Evolutionary conservation across 2,113 vertebrate species (phyloP).

Genomic region (Onychorhynchus coronatus): DNA sequence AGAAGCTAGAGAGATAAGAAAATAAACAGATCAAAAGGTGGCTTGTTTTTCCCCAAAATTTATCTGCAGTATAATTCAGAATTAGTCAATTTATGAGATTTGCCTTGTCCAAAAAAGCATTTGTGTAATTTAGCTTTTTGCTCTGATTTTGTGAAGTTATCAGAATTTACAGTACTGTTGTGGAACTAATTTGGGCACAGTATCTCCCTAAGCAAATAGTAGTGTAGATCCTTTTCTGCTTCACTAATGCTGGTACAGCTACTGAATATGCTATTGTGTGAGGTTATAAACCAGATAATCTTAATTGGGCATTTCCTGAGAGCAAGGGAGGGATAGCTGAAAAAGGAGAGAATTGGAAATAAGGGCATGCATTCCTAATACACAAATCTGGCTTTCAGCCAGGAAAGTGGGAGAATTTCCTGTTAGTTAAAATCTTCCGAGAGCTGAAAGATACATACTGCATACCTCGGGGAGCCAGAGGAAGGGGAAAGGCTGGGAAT

Average conservation of each 20-base stretch:
- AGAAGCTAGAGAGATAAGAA: not conserved
- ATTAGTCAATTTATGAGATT: not conserved
- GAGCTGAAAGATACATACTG: not conserved
- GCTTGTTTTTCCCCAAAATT: not conserved
- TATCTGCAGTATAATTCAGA: not conserved
- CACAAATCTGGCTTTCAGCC: not conserved
- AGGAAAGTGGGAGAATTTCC: conserved; percentile 43
- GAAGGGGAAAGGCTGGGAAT: conserved; percentile 11
- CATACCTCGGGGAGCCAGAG: not conserved
- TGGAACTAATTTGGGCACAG: not conserved
- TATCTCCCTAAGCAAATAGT: not conserved
- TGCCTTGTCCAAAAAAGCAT: not conserved
- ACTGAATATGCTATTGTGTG: conserved; percentile 55
- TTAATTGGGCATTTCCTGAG: conserved; percentile 60
- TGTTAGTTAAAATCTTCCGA: conserved; percentile 36
- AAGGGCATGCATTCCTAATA: conserved; percentile 21
- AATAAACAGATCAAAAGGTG: not conserved
- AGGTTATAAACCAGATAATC: conserved; percentile 47
- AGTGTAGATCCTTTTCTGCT: conserved; percentile 15
- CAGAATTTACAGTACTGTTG: not conserved
- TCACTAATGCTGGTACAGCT: not conserved
- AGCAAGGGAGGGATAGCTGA: not conserved
- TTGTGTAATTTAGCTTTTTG: not conserved
- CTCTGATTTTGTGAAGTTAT: not conserved
- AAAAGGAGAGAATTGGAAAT: conserved; percentile 33